Conservation (phyloP, 2,888 invertebrate species). For the Eupithecia inturbata region DNA sequence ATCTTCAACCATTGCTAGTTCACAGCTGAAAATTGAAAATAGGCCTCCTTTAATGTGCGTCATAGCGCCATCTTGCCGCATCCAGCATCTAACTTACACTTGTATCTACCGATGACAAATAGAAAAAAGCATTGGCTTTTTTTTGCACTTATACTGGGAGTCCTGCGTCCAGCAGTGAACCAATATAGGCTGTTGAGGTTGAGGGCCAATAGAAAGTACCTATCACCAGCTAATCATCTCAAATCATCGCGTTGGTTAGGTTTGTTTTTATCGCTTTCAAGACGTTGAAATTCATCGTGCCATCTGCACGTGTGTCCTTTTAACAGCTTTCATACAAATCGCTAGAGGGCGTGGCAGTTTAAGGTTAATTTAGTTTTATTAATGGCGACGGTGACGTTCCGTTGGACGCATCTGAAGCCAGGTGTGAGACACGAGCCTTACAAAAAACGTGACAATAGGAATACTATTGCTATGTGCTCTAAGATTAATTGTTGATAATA, state of each 20-base stretch:
- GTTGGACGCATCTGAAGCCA: constrained; percentile 42
- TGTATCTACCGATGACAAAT: too few relatives aligned
- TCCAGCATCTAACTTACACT: too few relatives aligned
- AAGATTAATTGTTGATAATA: constrained; percentile 13
- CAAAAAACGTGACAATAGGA: constrained; percentile 43
- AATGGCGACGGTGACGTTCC: constrained; percentile 35
- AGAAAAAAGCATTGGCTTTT: too few relatives aligned
- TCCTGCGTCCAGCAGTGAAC: too few relatives aligned
- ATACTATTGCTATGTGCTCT: constrained; percentile 15
- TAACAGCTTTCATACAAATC: constrained; percentile 26
- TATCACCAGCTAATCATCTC: too few relatives aligned
- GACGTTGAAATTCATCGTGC: neutral
- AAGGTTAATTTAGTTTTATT: constrained; percentile 55
- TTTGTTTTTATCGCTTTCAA: neutral
- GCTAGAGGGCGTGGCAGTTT: constrained; percentile 47
- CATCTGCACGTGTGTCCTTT: constrained; percentile 43
- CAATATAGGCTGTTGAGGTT: too few relatives aligned
- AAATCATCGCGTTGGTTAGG: neutral
- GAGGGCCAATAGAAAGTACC: too few relatives aligned
- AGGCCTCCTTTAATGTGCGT: too few relatives aligned
- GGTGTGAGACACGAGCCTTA: constrained; percentile 53
- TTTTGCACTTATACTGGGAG: too few relatives aligned
- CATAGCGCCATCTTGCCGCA: too few relatives aligned
- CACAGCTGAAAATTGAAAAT: too few relatives aligned
- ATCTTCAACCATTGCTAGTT: too few relatives aligned